Evolutionary conservation across 64 coral and sea anemone species (phyloP).

Genomic region (Orbicella faveolata): DNA sequence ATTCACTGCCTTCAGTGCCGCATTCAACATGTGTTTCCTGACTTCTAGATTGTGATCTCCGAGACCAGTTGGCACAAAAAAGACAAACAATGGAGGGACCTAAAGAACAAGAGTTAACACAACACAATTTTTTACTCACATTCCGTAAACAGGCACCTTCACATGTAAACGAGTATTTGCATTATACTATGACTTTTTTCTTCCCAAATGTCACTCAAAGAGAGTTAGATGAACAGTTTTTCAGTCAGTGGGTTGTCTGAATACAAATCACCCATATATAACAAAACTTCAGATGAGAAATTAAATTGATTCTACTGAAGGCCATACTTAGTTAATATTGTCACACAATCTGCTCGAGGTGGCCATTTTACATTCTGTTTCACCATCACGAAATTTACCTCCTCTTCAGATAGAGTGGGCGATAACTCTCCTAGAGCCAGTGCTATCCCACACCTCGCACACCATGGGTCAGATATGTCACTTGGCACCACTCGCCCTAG

Average conservation of each 20-base stretch:
- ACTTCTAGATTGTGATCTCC: conserved; percentile 87
- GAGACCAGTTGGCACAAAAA: conserved; percentile 94
- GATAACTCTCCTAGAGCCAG: conserved; percentile 61
- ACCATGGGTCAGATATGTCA: conserved; percentile 16
- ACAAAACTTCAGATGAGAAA: too few relatives aligned
- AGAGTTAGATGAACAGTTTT: too few relatives aligned
- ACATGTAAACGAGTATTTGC: too few relatives aligned
- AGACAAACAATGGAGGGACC: conserved; percentile 79
- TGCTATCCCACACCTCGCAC: conserved; percentile 60
- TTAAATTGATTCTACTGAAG: too few relatives aligned
- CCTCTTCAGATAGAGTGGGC: conserved; percentile 56
- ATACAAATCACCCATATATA: too few relatives aligned
- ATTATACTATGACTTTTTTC: too few relatives aligned
- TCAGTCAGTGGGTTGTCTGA: too few relatives aligned
- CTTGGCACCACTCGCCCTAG: conserved; percentile 49
- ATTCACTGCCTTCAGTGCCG: conserved; percentile 83
- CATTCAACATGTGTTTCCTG: conserved; percentile 86
- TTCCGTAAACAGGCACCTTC: too few relatives aligned
- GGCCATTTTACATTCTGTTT: not conserved
- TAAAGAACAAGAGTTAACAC: conserved; percentile 1
- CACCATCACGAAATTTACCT: conserved; percentile 14
- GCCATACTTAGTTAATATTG: too few relatives aligned
- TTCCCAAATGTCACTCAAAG: too few relatives aligned
- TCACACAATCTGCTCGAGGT: too few relatives aligned
- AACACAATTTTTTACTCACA: not conserved